Percentiles rank a stretch among this genome's conserved stretches.
These are phyloP conservation scores for Apis dorsata DNA, from an alignment of 1,140 invertebrate species.

Conservation along the genomic window DNA sequence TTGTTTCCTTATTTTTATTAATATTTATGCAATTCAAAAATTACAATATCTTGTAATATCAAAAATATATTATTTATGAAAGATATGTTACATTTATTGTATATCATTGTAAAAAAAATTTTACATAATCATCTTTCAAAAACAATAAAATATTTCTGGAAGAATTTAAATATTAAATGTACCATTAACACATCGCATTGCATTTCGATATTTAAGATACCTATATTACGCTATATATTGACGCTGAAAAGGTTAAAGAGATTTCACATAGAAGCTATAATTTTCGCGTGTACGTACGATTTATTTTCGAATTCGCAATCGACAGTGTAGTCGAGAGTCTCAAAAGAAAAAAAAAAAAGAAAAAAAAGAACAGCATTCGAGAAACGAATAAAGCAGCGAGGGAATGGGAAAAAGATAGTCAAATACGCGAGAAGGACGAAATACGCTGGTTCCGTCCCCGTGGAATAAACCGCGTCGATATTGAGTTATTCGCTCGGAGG, in stretches of 20 bases:
- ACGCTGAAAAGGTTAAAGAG: not conserved
- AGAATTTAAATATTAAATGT: no score
- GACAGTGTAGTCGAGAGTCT: not conserved
- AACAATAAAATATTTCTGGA: no score
- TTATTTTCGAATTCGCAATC: slow-evolving; percentile 22
- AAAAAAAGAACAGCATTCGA: not conserved
- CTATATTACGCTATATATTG: no score
- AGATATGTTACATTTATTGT: no score
- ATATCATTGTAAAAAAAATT: no score
- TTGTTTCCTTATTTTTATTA: no score
- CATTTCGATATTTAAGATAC: not conserved
- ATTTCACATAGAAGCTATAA: not conserved
- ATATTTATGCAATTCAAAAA: no score
- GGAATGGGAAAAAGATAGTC: slow-evolving; percentile 44
- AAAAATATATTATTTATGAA: no score
- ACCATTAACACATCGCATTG: not conserved
- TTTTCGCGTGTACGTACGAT: not conserved
- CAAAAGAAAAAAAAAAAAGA: not conserved
- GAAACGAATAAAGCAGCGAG: slow-evolving; percentile 11
- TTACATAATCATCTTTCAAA: no score
- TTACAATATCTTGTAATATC: no score
- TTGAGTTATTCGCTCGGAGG: slow-evolving; percentile 75
- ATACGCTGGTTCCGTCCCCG: slow-evolving; percentile 59
- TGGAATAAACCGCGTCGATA: slow-evolving; percentile 71
- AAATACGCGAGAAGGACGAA: slow-evolving; percentile 66